Base-by-base conservation (phyloP, 2,888 invertebrate species). In the Synanthedon vespiformis region DNA sequence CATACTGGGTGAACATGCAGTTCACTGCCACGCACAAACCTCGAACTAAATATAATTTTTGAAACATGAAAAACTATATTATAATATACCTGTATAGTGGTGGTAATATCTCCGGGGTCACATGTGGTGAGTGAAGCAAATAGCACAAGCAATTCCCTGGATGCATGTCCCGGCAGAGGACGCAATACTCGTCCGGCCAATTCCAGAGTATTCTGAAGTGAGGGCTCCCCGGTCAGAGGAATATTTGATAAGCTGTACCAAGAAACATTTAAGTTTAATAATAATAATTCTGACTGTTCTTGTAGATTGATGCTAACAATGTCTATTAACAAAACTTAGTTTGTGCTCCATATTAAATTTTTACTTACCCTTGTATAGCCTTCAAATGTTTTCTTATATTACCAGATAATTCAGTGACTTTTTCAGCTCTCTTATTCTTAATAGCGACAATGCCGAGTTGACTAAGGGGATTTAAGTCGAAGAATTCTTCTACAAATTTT, bases 401-500 rank as follows among this genome's bases (percentile, higher is more conserved):
- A 63, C 98, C 98, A 56, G 95, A 94, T 41, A 99, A 86, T 60
- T 98, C 97, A 49, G 95, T 94, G 4, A 98, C 82, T 81, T 94
- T 96, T 70, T 99, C 98, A 1, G 98, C 97, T 61, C 97, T 89
- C 79, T 99, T 99, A 72, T 97, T 97, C 68, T 94, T 93, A 69
- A 97, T 94, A 10, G 92, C 89, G 58, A 99, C 94, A 41, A 99
- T 87, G 22, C 99, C 99, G 59, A 99, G 86, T 80, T 99, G 99
- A 72, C 98, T 98, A 52, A 99, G 94, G 10, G 99, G 99, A 82
- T 99, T 99, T 78, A 98, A 97, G 80, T 99, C 98, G 79, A 99
- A 98, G 74, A 95, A 99, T 75, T 98, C 98, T 64, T 97, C 95
- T 55, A 99, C 92, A 77, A 99, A 99, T 58, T 92, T 91, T 81